Evolutionary conservation across 2,888 invertebrate genomes (phyloP), one percentile per base, ranked within the genome.

Genomic region (Hyles lineata): DNA sequence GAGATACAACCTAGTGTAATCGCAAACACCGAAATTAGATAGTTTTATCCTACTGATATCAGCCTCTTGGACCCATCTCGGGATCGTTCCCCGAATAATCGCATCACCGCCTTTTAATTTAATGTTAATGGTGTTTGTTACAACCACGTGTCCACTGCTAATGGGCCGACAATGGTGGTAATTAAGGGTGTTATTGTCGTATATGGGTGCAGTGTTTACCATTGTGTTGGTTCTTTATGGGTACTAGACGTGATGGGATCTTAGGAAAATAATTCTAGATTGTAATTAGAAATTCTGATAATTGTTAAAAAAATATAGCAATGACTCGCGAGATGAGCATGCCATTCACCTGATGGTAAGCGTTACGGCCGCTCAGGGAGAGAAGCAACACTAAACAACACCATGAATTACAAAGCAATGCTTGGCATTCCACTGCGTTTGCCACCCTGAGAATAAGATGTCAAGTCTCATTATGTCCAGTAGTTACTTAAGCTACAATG

Each of bases 121-220:
- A 71, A 71, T 59, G 71, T 60, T 71, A 71, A 71, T 59, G 70
- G 21, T 70, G 60, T 71, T 71, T 70, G 59, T 59, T 67, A 15
- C 21, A 23, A 67, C 43, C 67, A 67, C 8, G 67, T 50, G 67
- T 21, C 50, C 50, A 62, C 62, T 62, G 62, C 67, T 67, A 67
- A 67, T 67, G 67, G 67, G 19, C 17, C 43, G 43, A 50, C 67
- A 50, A 67, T 67, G 67, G 67, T 43, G 50, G 23, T 23, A 23
- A 67, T 50, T 67, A 50, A 21, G 25, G 2, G 23, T 43, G 23
- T 25, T 67, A 23, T 67, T 43, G 23, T 67, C 67, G 0, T 21
- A 11, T 9, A n/a, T 43, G 21, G 17, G 43, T 43, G 23, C 50
- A 23, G 17, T 43, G 25, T 60, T 63, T 11, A 43, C 23, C 43